Evolutionary conservation across 2,797 vertebrate species (phyloP), one percentile per base, ranked within the genome.

Genomic region (Eremophila alpestris): DNA sequence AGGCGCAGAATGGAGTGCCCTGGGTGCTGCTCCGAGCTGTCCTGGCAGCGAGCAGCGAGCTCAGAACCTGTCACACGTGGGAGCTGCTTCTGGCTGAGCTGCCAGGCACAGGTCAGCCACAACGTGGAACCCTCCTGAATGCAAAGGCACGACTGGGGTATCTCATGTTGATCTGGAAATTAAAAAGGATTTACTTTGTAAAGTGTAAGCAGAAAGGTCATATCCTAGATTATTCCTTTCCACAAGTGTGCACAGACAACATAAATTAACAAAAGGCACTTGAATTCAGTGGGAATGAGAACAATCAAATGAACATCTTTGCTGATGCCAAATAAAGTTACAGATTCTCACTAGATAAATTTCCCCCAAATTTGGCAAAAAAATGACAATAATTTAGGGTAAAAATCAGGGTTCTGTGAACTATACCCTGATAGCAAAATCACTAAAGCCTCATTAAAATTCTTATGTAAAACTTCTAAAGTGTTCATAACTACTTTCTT

Each of bases 11-110:
- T 8, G 9, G 70, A 1, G n/a, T 26, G 40, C 40, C 2, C 4
- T 7, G 59, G 22, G 62, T 20, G n/a, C 46, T 7, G 32, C 8
- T 49, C 55, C 1, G 3, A 6, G 32, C 67, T 4, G 43, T 4
- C 2, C 0, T 29, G 32, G 65, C 38, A 5, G 0, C 1, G 29
- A 27, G 51, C 56, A 29, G 56, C 1, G 1, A 30, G 52, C 49
- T 52, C 22, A 5, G 55, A 58, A 22, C 52, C 48, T 16, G 16
- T 4, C 34, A 11, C 1, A 0, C 0, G 3, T 2, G 26, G 40
- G 64, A 74, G 34, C 15, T 30, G 43, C 0, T 1, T 16, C 79
- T 77, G 69, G 54, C 59, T 45, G 10, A 51, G 58, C 19, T 10
- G 41, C 58, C 46, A 62, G 74, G 6, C 40, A 16, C 23, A 3